A percentile compares a stretch with the other conserved stretches of the same genome.
Evolutionary conservation across 2,888 invertebrate species (phyloP).

Genomic region (Diloba caeruleocephala): DNA sequence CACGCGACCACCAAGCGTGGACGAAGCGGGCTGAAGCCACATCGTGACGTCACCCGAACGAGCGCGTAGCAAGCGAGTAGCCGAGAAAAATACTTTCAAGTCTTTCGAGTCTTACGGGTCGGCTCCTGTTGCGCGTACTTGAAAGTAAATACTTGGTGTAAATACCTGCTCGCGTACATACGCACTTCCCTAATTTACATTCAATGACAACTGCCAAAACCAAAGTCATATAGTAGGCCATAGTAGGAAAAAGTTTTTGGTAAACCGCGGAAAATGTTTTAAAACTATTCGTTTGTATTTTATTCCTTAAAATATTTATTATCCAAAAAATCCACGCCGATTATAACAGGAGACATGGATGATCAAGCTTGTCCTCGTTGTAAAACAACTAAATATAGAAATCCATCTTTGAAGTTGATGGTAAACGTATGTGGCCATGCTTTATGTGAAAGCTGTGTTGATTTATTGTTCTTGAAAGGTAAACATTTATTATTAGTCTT

Average conservation of each 20-base stretch:
- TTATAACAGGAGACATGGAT: conserved; percentile 88
- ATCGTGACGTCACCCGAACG: too few relatives aligned
- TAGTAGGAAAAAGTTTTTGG: conserved; percentile 23
- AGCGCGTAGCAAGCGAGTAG: too few relatives aligned
- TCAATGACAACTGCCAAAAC: too few relatives aligned
- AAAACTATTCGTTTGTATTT: conserved; percentile 15
- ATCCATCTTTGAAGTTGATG: conserved; percentile 98
- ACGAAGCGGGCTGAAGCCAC: too few relatives aligned
- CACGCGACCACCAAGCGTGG: too few relatives aligned
- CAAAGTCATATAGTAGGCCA: too few relatives aligned
- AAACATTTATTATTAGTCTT: conserved; percentile 34
- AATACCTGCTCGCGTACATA: too few relatives aligned
- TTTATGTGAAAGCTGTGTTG: conserved; percentile 99
- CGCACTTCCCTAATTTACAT: too few relatives aligned
- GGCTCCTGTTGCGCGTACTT: too few relatives aligned
- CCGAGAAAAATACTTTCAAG: too few relatives aligned
- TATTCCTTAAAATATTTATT: not conserved
- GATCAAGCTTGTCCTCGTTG: conserved; percentile 98
- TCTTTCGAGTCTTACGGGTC: too few relatives aligned
- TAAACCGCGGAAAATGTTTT: conserved; percentile 32
- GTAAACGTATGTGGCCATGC: conserved; percentile 99
- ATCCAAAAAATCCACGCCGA: conserved; percentile 1
- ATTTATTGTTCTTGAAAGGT: conserved; percentile 98
- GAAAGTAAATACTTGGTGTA: too few relatives aligned
- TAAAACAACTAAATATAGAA: conserved; percentile 98